Conservation (phyloP, 2,113 vertebrate genomes). For the Dicerorhinus sumatrensis region DNA sequence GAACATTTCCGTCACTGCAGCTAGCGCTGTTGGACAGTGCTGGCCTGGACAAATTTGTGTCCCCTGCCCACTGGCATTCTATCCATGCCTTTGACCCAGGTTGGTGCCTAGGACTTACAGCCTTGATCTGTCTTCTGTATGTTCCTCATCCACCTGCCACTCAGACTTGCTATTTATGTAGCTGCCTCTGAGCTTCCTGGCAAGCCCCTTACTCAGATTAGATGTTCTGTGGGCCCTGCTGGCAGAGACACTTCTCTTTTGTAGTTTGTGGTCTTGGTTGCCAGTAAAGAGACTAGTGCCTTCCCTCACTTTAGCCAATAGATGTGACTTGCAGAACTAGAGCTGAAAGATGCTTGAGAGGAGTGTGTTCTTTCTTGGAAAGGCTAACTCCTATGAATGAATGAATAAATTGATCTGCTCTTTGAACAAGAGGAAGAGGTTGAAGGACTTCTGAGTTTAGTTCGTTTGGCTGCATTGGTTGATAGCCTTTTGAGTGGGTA, state of each 20-base stretch:
- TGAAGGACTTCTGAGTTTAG: background rate
- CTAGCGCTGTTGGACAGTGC: background rate
- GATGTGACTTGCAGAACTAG: constrained; percentile 14
- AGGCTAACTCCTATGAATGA: background rate
- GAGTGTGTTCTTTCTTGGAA: background rate
- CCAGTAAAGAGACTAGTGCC: background rate
- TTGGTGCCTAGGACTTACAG: background rate
- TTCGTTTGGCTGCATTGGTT: background rate
- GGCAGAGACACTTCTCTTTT: background rate
- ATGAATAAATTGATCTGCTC: background rate
- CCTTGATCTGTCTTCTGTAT: background rate
- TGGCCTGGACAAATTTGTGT: background rate
- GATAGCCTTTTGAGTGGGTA: background rate
- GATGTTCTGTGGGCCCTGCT: background rate
- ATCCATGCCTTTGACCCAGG: background rate
- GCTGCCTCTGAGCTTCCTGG: constrained; percentile 16
- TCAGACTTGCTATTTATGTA: background rate
- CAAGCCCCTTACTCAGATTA: background rate
- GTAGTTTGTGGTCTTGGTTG: background rate
- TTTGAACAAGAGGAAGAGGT: background rate
- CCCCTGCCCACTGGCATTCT: background rate
- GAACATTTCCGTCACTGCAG: background rate
- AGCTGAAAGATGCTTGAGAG: background rate
- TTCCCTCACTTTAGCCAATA: background rate
- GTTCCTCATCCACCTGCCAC: background rate